Base-by-base conservation (phyloP, 2,888 invertebrate species). In the Drosophila yooni region DNA sequence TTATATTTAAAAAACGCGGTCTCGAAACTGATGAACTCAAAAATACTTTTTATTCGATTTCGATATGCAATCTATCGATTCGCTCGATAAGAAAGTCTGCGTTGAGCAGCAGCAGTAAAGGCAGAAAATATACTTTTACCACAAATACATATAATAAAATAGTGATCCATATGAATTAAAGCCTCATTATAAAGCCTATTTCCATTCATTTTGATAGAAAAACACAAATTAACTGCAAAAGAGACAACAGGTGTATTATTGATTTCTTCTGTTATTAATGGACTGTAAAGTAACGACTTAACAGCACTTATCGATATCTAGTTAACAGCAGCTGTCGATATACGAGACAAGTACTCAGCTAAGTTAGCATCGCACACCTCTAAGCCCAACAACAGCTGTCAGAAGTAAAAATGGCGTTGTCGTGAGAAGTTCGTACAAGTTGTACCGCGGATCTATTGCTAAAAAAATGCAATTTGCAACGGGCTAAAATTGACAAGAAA, bases 351-450 rank as follows among this genome's bases (percentile, higher is more conserved):
- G 59, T 61, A 57, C 46, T 34, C 10, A 34, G 2, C 2, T 31
- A 15, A 27, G 18, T 38, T 8, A 25, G 15, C 46, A 62, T 56
- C 43, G 58, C 76, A 56, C 75, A 70, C 62, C 75, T 21, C 70
- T 75, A 70, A 25, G 15, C 10, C 50, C 33, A 70, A 79, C 56
- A 56, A 75, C 77, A 77, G 77, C 77, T 77, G 77, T 70, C 77
- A 88, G 78, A 87, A 82, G 81, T 81, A 79, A 91, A 90, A 90
- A 91, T 90, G 89, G 87, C 88, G 90, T 87, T 82, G 77, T 77
- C 70, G 74, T 74, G 76, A 75, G 76, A 56, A 79, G 71, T 59
- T 66, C 68, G 74, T 71, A 75, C 53, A 29, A 56, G 43, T 70
- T 59, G 61, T 63, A 59, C 71, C 74, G 82, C 75, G 43, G 33